Conservation (phyloP, 1,140 invertebrate genomes). For the Wasmannia auropunctata region DNA sequence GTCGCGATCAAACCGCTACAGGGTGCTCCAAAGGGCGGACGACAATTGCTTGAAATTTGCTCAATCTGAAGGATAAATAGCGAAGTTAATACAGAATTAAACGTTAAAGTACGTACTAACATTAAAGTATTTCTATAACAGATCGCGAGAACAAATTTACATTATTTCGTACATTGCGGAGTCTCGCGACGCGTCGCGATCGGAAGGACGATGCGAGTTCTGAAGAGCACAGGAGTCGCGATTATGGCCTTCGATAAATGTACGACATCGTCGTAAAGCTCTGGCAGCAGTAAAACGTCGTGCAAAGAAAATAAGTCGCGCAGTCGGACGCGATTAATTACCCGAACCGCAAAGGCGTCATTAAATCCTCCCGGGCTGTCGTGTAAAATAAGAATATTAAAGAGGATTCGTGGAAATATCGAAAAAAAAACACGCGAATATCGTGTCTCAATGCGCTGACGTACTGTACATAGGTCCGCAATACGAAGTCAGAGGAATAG, state of each 20-base stretch:
- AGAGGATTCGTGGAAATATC: conserved; percentile 1
- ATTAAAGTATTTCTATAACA: not conserved
- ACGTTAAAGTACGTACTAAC: not conserved
- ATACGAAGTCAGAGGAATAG: too few species aligned
- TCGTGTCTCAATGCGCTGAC: not conserved
- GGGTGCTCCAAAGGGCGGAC: conserved; percentile 44
- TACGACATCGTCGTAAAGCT: conserved; percentile 57
- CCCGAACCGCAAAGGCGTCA: conserved; percentile 45
- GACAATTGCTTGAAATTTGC: not conserved
- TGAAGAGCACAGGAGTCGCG: conserved; percentile 10
- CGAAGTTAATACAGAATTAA: not conserved
- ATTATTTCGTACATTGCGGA: not conserved
- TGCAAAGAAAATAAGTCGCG: conserved; percentile 47
- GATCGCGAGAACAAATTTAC: not conserved
- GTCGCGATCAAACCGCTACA: conserved; percentile 63
- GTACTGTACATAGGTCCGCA: too few species aligned
- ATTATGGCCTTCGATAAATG: conserved; percentile 52
- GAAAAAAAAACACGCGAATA: conserved; percentile 8
- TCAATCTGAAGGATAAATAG: not conserved
- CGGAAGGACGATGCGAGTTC: not conserved
- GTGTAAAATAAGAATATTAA: not conserved
- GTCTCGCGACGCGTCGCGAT: not conserved
- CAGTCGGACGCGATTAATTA: conserved; percentile 48
- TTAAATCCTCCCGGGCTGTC: conserved; percentile 25
- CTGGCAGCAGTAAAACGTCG: conserved; percentile 26